phyloP scores from a whole-genome alignment of 1,140 invertebrate species.

The Bradysia coprophila region DNA sequence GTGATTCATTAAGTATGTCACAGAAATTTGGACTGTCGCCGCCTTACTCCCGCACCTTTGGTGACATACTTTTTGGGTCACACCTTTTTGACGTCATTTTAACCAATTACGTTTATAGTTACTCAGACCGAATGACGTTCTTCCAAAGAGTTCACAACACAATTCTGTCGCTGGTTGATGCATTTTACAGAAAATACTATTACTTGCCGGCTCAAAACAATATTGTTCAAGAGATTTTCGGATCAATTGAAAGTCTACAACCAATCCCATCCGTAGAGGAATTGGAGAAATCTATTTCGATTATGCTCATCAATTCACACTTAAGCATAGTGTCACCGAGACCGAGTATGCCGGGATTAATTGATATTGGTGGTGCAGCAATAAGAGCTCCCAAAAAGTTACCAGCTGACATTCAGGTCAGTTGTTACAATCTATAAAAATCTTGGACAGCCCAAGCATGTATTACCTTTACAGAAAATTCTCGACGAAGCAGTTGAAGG shows the following conservation, averaged over 20 bases:
- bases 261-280: constrained; percentile 22
- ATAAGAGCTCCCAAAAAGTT: constrained; percentile 20
- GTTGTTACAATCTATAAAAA: too few relatives aligned
- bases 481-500: constrained; percentile 30
- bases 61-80: too few relatives aligned
- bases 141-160: constrained; percentile 21
- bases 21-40: too few relatives aligned
- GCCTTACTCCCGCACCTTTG: too few relatives aligned
- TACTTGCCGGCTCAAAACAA: constrained; percentile 7
- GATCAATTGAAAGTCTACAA: neutral
- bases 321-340: constrained; percentile 24
- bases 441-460: too few relatives aligned
- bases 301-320: constrained; percentile 33
- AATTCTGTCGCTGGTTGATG: constrained; percentile 14
- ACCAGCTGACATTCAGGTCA: constrained; percentile 12
- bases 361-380: constrained; percentile 31
- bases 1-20: too few relatives aligned
- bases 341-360: constrained; percentile 26
- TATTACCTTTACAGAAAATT: constrained; percentile 20
- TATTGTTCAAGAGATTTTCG: neutral
- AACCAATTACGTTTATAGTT: constrained; percentile 23
- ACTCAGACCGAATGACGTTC: constrained; percentile 20
- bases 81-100: too few relatives aligned
- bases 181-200: constrained; percentile 7
- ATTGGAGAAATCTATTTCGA: constrained; percentile 28